A percentile compares a stretch with the other conserved stretches of the same genome.
Conservation (phyloP, 2,888 invertebrate genomes). For the Ephialtes manifestator region DNA sequence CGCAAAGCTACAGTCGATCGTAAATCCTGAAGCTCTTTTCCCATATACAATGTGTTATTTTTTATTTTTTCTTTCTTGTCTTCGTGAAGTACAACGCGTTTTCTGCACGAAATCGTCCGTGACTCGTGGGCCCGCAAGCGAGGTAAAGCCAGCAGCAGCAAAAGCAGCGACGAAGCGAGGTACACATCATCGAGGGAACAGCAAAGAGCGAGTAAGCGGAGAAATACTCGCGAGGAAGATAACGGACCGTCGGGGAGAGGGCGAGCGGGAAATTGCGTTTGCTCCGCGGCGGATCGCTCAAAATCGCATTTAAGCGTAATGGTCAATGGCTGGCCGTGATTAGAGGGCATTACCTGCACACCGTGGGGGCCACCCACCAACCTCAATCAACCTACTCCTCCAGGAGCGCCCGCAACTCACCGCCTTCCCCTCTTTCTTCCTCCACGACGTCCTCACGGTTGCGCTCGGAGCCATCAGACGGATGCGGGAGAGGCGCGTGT, state of each 20-base stretch:
- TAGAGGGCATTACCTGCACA: slow-evolving; percentile 82
- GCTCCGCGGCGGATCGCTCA: slow-evolving; percentile 76
- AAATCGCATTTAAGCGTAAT: slow-evolving; percentile 83
- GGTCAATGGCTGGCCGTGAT: slow-evolving; percentile 82
- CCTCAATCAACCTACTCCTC: slow-evolving; percentile 80
- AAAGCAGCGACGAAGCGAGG: slow-evolving; percentile 52
- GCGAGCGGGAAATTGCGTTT: slow-evolving; percentile 70
- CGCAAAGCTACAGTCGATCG: slow-evolving; percentile 52
- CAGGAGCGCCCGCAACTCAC: slow-evolving; percentile 64
- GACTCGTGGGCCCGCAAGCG: slow-evolving; percentile 66
- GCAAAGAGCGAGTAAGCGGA: slow-evolving; percentile 27
- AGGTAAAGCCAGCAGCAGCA: slow-evolving; percentile 45
- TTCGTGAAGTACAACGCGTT: slow-evolving; percentile 54
- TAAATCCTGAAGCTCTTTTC: slow-evolving; percentile 50
- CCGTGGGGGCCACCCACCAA: slow-evolving; percentile 82
- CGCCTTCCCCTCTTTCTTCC: slow-evolving; percentile 34
- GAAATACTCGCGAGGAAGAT: slow-evolving; percentile 46
- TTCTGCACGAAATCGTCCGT: slow-evolving; percentile 71
- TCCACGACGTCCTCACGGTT: slow-evolving; percentile 17
- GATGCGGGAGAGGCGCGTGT: slow-evolving; percentile 6
- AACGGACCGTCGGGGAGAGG: slow-evolving; percentile 54
- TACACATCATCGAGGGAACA: slow-evolving; percentile 56
- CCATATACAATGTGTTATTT: slow-evolving; percentile 15
- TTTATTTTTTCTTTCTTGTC: slow-evolving; percentile 21
- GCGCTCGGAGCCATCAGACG: slow-evolving; percentile 34